Evolutionary conservation across 2,888 invertebrate genomes (phyloP), one percentile per base, ranked within the genome.

Genomic region (Drosophila demipolita): DNA sequence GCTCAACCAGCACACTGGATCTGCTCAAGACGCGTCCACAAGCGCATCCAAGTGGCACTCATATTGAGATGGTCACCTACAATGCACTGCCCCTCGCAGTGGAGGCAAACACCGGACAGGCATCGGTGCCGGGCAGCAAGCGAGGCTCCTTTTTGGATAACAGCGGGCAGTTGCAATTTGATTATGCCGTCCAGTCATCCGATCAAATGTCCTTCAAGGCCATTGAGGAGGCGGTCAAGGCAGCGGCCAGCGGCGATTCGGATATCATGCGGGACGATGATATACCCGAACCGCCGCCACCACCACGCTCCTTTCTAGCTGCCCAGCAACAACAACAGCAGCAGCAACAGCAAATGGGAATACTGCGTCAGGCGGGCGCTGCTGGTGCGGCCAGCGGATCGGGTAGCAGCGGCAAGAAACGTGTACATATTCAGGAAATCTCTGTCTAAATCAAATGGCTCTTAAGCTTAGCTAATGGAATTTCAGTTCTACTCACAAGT

Each of bases 371-470:
- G 80, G 94, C 94, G 66, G 93, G 93, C 6, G 93, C 94, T 53
- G 85, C 89, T 53, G 89, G 91, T 3, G 33, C 60, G 1, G 26
- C 66, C 3, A 45, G 63, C 12, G 61, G 73, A 49, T 63, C 87
- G 40, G 68, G 71, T 42, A 57, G 11, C 32, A 67, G 87, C 42
- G 83, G 92, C 77, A 97, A 97, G 94, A 97, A 97, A 93, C 95
- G 97, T 93, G 97, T 98, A 89, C 97, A 97, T 94, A 98, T 98
- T 93, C 97, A 97, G 93, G 97, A 98, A 93, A 98, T 98, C 94
- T 97, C 97, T 73, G 97, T 97, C 94, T 97, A 91, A 91, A 78
- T 61, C 59, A 50, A 42, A 61, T 72, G 68, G 38, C 64, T 59
- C 48, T 55, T 40, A 32, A 48, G 66, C 49, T 64, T 59, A 59